phyloP scores from a whole-genome alignment of 2,113 vertebrate genomes.

The Dicrurus megarhynchus region DNA sequence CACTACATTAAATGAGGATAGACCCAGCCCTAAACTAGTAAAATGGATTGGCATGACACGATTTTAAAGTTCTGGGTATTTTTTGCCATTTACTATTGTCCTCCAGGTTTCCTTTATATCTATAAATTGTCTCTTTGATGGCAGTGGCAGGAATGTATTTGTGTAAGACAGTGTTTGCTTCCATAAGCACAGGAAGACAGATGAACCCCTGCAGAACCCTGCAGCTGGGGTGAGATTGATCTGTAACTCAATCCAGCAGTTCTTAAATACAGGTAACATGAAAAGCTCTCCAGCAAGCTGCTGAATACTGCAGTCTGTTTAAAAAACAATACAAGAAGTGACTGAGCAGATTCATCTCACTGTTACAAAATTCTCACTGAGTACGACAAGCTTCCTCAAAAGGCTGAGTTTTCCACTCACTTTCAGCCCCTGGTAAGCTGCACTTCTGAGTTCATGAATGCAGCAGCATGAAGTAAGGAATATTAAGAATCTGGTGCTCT shows the following conservation, averaged over 20 bases:
- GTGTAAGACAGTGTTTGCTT: background rate
- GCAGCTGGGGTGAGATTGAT: constrained; percentile 6
- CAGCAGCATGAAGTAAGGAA: background rate
- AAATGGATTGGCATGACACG: background rate
- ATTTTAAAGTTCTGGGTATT: background rate
- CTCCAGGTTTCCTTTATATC: background rate
- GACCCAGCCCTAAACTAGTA: background rate
- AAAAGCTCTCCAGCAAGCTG: background rate
- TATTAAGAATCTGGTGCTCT: background rate
- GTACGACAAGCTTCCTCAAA: background rate
- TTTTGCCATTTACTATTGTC: background rate
- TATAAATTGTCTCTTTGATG: background rate
- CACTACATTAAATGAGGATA: background rate
- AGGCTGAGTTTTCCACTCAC: background rate
- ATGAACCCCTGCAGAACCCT: background rate
- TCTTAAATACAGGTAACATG: constrained; percentile 33
- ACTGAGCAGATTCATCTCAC: background rate
- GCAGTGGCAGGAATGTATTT: background rate
- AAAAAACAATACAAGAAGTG: constrained; percentile 8
- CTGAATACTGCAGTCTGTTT: background rate
- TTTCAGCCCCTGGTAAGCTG: background rate
- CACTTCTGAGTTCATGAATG: background rate
- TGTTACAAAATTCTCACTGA: background rate
- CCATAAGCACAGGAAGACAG: background rate
- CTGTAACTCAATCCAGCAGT: constrained; percentile 1